Conservation (phyloP, 2,113 vertebrate species). For the Gorsachius goisagi region DNA sequence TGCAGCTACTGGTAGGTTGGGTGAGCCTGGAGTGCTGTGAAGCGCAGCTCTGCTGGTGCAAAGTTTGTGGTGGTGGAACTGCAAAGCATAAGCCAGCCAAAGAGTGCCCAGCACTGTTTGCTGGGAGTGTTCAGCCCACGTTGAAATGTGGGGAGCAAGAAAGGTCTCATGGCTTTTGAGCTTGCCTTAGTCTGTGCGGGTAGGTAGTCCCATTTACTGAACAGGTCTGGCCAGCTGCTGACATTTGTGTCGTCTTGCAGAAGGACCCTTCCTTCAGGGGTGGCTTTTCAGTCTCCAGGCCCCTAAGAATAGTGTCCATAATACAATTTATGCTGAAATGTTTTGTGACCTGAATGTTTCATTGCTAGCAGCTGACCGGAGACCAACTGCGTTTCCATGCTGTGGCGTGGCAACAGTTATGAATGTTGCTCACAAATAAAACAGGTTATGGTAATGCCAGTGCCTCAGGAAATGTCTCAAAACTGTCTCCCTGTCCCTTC, state of each 20-base stretch:
- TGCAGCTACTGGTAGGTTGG: neutral
- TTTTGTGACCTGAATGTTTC: neutral
- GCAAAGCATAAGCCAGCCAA: neutral
- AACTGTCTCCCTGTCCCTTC: neutral
- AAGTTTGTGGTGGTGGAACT: neutral
- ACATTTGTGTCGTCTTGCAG: neutral
- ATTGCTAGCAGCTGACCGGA: neutral
- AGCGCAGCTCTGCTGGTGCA: neutral
- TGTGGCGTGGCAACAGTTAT: rapidly evolving
- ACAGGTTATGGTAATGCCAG: neutral
- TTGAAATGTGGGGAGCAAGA: neutral
- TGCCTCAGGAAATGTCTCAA: neutral
- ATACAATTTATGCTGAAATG: neutral
- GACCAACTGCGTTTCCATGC: neutral
- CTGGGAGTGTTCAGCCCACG: neutral
- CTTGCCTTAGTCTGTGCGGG: neutral
- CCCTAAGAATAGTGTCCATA: neutral
- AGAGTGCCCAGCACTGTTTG: neutral
- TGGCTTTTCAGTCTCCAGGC: neutral
- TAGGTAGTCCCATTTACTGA: neutral
- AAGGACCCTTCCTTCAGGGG: neutral
- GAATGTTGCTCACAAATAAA: neutral
- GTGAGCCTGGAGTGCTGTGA: neutral
- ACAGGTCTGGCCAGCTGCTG: neutral
- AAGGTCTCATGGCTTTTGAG: neutral